Evolutionary conservation across 2,113 vertebrate genomes (phyloP).

Genomic region (Coturnix japonica): DNA sequence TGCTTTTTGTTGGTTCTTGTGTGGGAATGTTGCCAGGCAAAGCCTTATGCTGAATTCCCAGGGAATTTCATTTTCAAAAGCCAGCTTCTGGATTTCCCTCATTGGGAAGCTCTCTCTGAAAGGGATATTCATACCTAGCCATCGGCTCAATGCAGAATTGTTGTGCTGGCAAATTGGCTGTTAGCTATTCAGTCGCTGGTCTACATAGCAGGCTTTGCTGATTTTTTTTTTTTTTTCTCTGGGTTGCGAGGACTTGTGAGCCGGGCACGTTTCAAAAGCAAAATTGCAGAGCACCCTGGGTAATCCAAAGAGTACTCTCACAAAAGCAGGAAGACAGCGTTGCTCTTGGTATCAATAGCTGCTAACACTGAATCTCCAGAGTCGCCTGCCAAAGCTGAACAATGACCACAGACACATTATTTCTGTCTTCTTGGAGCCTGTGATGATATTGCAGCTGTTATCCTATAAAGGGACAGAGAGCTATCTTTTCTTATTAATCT

Average conservation of each 20-base stretch:
- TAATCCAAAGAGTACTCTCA: conserved; percentile 44
- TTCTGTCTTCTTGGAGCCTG: conserved; percentile 32
- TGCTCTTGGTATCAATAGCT: conserved; percentile 54
- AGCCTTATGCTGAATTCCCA: conserved; percentile 61
- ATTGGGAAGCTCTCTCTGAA: conserved; percentile 68
- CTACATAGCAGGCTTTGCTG: conserved; percentile 1
- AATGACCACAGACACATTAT: conserved; percentile 47
- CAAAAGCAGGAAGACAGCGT: conserved; percentile 42
- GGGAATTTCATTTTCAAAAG: conserved; percentile 56
- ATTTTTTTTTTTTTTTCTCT: not conserved
- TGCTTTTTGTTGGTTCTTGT: conserved; percentile 46
- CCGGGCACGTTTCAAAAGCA: conserved; percentile 21
- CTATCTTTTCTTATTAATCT: not conserved
- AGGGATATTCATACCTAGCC: conserved; percentile 65
- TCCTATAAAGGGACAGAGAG: conserved; percentile 20
- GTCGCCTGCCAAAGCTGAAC: conserved; percentile 62
- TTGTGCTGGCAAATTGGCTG: conserved; percentile 59
- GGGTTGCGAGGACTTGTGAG: conserved; percentile 21
- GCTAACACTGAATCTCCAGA: conserved; percentile 11
- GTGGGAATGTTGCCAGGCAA: conserved; percentile 48
- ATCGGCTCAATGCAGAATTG: conserved; percentile 54
- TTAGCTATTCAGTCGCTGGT: conserved; percentile 33
- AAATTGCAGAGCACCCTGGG: conserved; percentile 47
- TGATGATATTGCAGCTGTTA: conserved; percentile 56
- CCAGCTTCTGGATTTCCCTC: conserved; percentile 67